Base-by-base conservation (phyloP, 2,888 invertebrate species). In the Ashinkailepas kermadecensis region DNA sequence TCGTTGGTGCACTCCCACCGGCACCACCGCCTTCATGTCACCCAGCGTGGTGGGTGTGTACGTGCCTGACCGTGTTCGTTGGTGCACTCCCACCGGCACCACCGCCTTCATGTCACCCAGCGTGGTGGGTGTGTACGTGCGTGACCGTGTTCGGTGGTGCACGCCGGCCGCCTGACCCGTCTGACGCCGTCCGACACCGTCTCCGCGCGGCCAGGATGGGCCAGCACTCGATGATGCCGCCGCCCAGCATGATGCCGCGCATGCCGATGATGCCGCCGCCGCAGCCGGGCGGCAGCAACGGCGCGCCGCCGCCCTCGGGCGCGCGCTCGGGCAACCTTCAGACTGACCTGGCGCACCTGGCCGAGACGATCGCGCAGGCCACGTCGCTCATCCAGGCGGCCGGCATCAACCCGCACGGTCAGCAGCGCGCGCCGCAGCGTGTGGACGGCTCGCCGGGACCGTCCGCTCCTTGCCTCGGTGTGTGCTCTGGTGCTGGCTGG, bases 301-400 rank as follows among this genome's bases (percentile, higher is more conserved):
- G 59, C 39, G 23, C 65, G 25, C 23, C 23, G 70, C 39, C 67
- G 67, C 57, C 81, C 59, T 15, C 23, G 39, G 70, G 56, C 54
- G 58, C 21, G 0, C 15, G 82, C 81, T 58, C 81, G 10, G 81
- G 81, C 80, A 85, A 84, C 70, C 83, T 85, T 18, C 87, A 89
- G 83, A 88, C 89, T n/a, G 92, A 92, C 86, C 88, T 93, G 82
- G 91, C 91, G 4, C 91, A 92, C 85, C 87, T 94, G 74, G 92
- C 93, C 11, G 92, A 92, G 86, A 93, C 93, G 21, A 91, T 94
- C 84, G 92, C 92, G n/a, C 92, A 93, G 87, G 94, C 94, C 25
- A 92, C 93, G 3, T 92, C 91, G 82, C 88, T 93, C 78, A 91
- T 94, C 83, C 92, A 93, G 87, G 91, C 91, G 65, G 92, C 92